Base-by-base conservation (phyloP, 92 coral and sea anemone species). In the Heteractis magnifica region DNA sequence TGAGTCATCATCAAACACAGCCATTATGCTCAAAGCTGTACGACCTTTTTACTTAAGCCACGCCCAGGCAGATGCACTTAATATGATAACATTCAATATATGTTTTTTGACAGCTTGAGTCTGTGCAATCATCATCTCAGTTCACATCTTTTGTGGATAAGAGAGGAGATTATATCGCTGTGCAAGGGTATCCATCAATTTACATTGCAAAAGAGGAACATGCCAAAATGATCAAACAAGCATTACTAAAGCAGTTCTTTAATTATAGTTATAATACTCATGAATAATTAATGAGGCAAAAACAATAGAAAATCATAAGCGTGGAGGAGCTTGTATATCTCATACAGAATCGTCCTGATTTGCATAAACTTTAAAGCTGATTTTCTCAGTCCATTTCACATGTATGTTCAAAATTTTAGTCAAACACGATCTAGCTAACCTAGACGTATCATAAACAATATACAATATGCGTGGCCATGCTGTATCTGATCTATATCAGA, bases 141-240 rank as follows among this genome's bases (percentile, higher is more conserved):
- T 79, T 79, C 51, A 56, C 12, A 79, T 79, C 82, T 13, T 79
- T 49, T 79, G 81, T 85, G 52, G 26, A 26, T 26, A 26, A 26
- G 26, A 26, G 26, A 26, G 26, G 26, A 26, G 26, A 26, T 26
- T 26, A 26, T 26, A 26, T 85, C 20, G 88, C 88, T 4, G 74
- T 53, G 19, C 88, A 85, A 79, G 85, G 88, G 20, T 85, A 85
- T 70, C 88, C 72, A 68, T 79, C 72, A 10, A 85, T 85, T 59
- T 85, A 85, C 59, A 19, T 51, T 49, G 80, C 85, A n/a, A 85
- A 85, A 71, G 53, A 49, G 79, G 85, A 73, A 49, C 88, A 85
- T 55, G 75, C 58, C 68, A 71, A 48, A 49, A 59, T 68, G 52
- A 85, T 85, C 48, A 79, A 59, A 6, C 74, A 79, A 51, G 88